Evolutionary conservation across 2,888 invertebrate genomes (phyloP).

Genomic region (Temnothorax unifasciatus): DNA sequence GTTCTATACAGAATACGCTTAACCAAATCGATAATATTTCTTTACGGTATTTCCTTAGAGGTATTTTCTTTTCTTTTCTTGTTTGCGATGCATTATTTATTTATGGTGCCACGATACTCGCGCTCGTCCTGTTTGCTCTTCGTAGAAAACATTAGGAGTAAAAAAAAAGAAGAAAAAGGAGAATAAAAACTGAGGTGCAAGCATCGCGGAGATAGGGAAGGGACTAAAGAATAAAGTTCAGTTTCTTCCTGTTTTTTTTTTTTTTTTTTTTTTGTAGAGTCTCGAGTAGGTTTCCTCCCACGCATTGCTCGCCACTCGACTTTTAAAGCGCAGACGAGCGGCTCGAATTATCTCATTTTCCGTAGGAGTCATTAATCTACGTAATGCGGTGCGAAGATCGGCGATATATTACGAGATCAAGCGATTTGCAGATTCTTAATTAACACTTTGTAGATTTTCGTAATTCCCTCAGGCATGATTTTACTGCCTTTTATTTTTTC

Average conservation of each 20-base stretch:
- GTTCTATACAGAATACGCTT: not conserved
- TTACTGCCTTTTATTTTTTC: not conserved
- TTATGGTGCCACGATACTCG: not conserved
- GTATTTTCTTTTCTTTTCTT: constrained; percentile 30
- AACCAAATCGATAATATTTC: constrained; percentile 17
- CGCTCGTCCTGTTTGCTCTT: constrained; percentile 20
- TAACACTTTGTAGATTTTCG: constrained; percentile 14
- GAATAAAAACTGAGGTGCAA: not conserved
- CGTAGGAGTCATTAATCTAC: constrained; percentile 26
- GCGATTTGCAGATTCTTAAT: not conserved
- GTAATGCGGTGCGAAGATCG: not conserved
- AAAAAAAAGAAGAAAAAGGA: constrained; percentile 2
- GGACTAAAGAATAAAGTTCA: constrained; percentile 37
- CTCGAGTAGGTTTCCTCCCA: constrained; percentile 31
- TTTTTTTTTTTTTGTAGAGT: constrained; percentile 29
- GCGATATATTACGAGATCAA: constrained; percentile 15
- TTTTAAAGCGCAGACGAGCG: constrained; percentile 15
- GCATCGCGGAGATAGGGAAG: not conserved
- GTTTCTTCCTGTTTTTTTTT: constrained; percentile 32
- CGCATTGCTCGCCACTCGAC: constrained; percentile 26
- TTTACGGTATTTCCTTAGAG: not conserved
- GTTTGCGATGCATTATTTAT: constrained; percentile 33
- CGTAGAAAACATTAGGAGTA: constrained; percentile 25
- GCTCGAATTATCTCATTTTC: constrained; percentile 38
- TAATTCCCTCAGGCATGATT: not conserved